These are phyloP conservation scores for Poicephalus meyeri DNA, from an alignment of 2,113 vertebrate genomes.

Conservation along the genomic window DNA sequence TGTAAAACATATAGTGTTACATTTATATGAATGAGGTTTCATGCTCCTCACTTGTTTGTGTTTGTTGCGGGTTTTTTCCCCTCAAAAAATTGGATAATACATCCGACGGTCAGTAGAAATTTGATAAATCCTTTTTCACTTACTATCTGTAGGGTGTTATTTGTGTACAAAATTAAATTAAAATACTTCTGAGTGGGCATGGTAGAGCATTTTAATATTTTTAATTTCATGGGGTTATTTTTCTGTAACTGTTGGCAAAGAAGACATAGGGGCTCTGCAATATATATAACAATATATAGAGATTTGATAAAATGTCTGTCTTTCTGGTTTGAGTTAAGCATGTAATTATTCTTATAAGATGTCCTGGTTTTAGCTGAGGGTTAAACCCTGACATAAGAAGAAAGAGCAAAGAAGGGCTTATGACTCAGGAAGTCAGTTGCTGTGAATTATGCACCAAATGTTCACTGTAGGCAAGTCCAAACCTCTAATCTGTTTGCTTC, in stretches of 20 bases:
- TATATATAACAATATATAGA: neutral
- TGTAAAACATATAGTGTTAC: neutral
- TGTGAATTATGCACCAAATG: neutral
- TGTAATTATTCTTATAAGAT: neutral
- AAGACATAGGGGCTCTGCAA: neutral
- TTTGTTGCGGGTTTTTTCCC: neutral
- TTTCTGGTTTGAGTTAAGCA: neutral
- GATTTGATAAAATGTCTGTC: neutral
- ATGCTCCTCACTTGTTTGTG: neutral
- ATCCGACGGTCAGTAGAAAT: neutral
- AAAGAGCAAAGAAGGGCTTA: neutral
- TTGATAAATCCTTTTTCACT: neutral
- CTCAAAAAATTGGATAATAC: neutral
- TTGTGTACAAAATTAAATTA: neutral
- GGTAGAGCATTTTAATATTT: neutral
- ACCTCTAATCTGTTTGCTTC: constrained; percentile 18
- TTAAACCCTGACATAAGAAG: neutral
- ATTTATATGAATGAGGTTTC: neutral
- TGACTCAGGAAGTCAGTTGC: neutral
- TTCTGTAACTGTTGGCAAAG: neutral
- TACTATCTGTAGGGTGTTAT: neutral
- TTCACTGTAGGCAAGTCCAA: neutral
- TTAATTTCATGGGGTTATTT: neutral
- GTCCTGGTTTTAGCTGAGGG: neutral
- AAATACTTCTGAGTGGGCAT: neutral